A percentile compares a stretch with the other conserved stretches of the same genome.
These are phyloP conservation scores for Crotalus horridus DNA, from an alignment of 2,113 vertebrate species.

Conservation along the genomic window DNA sequence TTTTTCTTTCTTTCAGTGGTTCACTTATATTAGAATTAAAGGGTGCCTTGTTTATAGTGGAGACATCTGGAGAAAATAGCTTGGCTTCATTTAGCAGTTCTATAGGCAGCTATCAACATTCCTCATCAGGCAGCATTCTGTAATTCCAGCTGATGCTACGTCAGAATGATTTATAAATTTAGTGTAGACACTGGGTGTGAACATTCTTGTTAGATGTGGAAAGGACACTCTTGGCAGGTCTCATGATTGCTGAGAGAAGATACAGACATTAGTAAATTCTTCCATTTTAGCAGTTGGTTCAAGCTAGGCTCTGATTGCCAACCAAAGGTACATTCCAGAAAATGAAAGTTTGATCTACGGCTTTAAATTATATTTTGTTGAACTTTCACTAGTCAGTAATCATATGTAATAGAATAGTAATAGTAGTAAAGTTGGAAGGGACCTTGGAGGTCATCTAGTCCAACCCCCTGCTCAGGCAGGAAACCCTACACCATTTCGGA, in stretches of 20 bases:
- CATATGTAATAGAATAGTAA: background rate
- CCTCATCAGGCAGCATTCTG: slow-evolving; percentile 32
- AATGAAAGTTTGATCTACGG: background rate
- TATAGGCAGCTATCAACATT: slow-evolving; percentile 12
- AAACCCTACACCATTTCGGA: too few species aligned
- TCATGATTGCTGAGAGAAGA: background rate
- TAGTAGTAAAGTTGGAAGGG: too few species aligned
- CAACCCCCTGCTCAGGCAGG: too few species aligned
- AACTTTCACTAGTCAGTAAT: background rate
- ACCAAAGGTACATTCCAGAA: slow-evolving; percentile 13
- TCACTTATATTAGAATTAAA: background rate
- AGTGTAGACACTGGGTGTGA: background rate
- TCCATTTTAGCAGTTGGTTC: slow-evolving; percentile 14
- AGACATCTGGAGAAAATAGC: slow-evolving; percentile 32
- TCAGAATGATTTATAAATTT: slow-evolving; percentile 12
- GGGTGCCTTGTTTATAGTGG: slow-evolving; percentile 2
- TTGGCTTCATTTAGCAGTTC: slow-evolving; percentile 9
- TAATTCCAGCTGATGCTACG: slow-evolving; percentile 26
- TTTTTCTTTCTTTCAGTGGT: background rate
- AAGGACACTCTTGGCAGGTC: slow-evolving; percentile 31
- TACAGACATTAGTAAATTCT: slow-evolving; percentile 13
- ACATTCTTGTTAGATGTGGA: background rate
- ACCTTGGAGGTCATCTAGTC: too few species aligned
- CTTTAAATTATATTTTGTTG: background rate
- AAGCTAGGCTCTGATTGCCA: background rate